Percentiles rank a stretch among this genome's conserved stretches.
Conservation (phyloP, 2,888 invertebrate genomes). For the Petrolisthes manimaculis region DNA sequence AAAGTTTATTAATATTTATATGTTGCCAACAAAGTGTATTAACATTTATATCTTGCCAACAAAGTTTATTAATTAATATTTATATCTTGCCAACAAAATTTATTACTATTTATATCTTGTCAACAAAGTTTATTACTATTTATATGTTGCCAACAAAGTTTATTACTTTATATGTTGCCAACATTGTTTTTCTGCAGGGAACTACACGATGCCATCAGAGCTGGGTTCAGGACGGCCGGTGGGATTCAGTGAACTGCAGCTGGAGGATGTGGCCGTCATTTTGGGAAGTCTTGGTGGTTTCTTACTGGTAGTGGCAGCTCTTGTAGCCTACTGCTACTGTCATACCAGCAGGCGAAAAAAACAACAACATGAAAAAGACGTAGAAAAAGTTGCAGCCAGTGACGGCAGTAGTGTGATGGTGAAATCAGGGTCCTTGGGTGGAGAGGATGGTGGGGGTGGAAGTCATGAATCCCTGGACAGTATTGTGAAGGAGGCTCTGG, state of each 20-base stretch:
- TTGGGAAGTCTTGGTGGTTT: slow-evolving; percentile 59
- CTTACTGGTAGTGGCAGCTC: slow-evolving; percentile 50
- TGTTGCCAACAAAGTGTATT: no score
- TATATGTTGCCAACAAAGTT: no score
- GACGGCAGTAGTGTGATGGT: slow-evolving; percentile 51
- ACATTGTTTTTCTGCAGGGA: slow-evolving; percentile 33
- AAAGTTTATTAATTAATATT: no score
- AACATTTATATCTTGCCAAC: no score
- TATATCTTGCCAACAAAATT: no score
- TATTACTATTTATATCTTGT: no score
- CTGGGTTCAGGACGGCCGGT: slow-evolving; percentile 60
- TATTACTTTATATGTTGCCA: neutral
- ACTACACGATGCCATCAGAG: slow-evolving; percentile 62
- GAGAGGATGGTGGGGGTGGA: slow-evolving; percentile 45
- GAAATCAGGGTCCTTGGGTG: slow-evolving; percentile 49
- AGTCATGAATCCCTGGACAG: slow-evolving; percentile 62
- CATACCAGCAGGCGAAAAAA: slow-evolving; percentile 46
- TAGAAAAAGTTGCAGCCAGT: slow-evolving; percentile 35
- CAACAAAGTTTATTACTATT: no score
- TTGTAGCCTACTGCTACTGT: slow-evolving; percentile 59
- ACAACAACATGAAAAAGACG: slow-evolving; percentile 54
- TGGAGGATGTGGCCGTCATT: slow-evolving; percentile 61
- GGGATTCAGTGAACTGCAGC: slow-evolving; percentile 48
- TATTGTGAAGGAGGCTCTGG: slow-evolving; percentile 53
- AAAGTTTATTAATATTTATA: no score